Base-by-base conservation (phyloP, 2,113 vertebrate genomes). In the western clawed frog (Xenopus tropicalis) region DNA sequence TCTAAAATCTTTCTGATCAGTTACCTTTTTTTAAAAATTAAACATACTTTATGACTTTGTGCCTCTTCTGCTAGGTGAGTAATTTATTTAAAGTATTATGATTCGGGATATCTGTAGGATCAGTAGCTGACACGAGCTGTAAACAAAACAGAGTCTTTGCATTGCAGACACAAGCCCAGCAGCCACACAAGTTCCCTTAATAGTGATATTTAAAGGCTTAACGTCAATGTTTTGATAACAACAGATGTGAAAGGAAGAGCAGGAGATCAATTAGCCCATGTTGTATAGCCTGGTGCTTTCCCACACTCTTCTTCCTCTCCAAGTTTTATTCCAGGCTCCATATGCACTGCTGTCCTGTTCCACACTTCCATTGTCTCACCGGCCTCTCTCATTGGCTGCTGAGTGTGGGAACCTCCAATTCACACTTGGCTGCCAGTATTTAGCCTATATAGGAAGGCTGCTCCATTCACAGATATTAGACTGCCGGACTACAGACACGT, bases 291-390 rank as follows among this genome's bases (percentile, higher is more conserved):
- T 29, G 11, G 44, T 42, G 21, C 42, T 75, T 68, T 75, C 72
- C 72, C 72, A 75, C 72, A 67, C 65, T 75, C 24, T 19, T 75
- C 72, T 74, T 67, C 72, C 72, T 74, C 57, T 61, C 19, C n/a
- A 5, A 17, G 37, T 37, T 72, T 67, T 74, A 75, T 75, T 64
- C 16, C 65, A 22, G 16, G 72, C 20, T 61, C 57, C 72, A 75
- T 57, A 69, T 67, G 72, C 64, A 61, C 23, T 65, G 72, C 19
- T 23, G 65, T n/a, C 66, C 37, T 23, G 25, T 62, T 43, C 23
- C 65, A 68, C 72, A 74, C 72, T 69, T 69, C 48, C 48, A 65
- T 72, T 64, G 61, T 72, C 48, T 16, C 10, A 22, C 44, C 23
- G 23, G 2, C 22, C 9, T 3, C 5, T 12, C 25, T 17, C 56